Evolutionary conservation across 2,888 invertebrate genomes (phyloP).

Genomic region (Trissolcus japonicus): DNA sequence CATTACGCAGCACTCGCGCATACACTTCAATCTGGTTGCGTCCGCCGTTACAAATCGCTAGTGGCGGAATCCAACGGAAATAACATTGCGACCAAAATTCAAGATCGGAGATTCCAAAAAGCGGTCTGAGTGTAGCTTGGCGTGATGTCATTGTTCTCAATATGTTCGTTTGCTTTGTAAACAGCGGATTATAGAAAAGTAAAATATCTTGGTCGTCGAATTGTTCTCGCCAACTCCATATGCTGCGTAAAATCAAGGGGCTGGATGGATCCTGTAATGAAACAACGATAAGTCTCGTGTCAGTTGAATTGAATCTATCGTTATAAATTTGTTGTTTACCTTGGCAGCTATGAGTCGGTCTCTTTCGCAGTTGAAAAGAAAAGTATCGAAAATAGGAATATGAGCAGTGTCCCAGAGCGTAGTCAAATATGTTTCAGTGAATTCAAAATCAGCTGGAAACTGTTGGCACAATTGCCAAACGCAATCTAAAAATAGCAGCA

Average conservation of each 20-base stretch:
- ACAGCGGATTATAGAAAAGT: constrained; percentile 91
- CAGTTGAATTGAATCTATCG: too few relatives aligned
- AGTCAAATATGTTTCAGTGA: constrained; percentile 93
- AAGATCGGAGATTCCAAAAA: constrained; percentile 78
- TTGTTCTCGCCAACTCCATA: constrained; percentile 95
- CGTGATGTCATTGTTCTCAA: constrained; percentile 20
- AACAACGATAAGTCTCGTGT: not conserved
- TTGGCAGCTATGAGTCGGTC: constrained; percentile 84
- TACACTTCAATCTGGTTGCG: constrained; percentile 79
- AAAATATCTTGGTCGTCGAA: constrained; percentile 88
- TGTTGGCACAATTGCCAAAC: constrained; percentile 94
- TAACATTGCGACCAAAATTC: constrained; percentile 93
- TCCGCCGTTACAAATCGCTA: constrained; percentile 87
- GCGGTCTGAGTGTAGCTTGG: constrained; percentile 11
- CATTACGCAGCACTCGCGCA: constrained; percentile 76
- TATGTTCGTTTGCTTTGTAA: constrained; percentile 69
- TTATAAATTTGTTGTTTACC: constrained; percentile 72
- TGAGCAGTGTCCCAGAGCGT: constrained; percentile 94
- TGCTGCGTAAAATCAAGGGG: constrained; percentile 83
- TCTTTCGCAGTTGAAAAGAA: constrained; percentile 91
- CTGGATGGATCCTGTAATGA: constrained; percentile 74
- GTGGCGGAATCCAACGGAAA: constrained; percentile 90
- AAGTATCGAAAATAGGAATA: constrained; percentile 93
- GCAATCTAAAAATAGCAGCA: constrained; percentile 94
- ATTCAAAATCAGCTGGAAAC: constrained; percentile 92